Evolutionary conservation across 2,113 vertebrate species (phyloP), one percentile per base, ranked within the genome.

Genomic region (Bathybates hornii): DNA sequence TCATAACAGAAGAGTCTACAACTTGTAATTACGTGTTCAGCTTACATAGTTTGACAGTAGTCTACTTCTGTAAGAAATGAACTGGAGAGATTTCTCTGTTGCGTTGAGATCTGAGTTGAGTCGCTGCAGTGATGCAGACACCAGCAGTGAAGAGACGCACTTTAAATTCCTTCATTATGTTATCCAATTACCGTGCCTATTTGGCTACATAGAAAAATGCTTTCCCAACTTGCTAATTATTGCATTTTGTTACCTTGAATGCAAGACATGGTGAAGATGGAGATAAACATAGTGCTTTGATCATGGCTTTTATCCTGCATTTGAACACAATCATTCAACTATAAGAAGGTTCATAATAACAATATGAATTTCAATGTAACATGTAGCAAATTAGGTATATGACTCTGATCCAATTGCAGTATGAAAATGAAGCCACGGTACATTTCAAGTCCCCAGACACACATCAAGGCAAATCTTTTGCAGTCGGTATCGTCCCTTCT

Each of bases 381-480:
- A 29, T 11, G 9, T 48, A 76, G 6, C 41, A 76, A 76, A 48
- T 36, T 61, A 21, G 14, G 21, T 59, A 6, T n/a, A 41, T n/a
- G 19, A 59, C 27, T 54, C 7, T 32, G 32, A 85, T 52, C 43
- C 50, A 81, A 82, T 24, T 48, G 76, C 78, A 87, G 82, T 5
- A 79, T 57, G 32, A 89, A 66, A 78, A 90, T 85, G 85, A 92
- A 87, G 83, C 87, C 5, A n/a, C 61, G 19, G 71, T 89, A 81
- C 78, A 61, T 89, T 86, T 87, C 86, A 86, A 81, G 71, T 82
- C 87, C 73, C 76, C 45, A 57, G 85, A 89, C 91, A 88, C 84
- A 81, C 88, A 94, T 95, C 90, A 93, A 91, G 93, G 91, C 73
- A 87, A 76, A 61, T 92, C 90, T 90, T 87, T 93, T 92, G 66